These are phyloP conservation scores for Dicaeum eximium DNA, from an alignment of 2,113 vertebrate genomes.

Conservation along the genomic window DNA sequence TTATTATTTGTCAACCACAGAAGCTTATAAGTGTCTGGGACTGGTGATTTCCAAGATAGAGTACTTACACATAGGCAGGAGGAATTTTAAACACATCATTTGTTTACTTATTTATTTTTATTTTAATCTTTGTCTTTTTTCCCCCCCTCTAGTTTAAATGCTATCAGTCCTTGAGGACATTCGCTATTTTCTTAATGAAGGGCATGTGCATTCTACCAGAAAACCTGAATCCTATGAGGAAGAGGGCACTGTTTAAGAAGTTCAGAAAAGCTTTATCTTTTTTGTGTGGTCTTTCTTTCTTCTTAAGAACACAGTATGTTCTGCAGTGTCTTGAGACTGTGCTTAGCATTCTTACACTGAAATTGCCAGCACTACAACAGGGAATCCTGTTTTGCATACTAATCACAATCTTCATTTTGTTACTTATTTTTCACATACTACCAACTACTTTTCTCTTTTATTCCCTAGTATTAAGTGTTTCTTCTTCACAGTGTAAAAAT, in stretches of 20 bases:
- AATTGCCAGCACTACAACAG: background rate
- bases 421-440: background rate
- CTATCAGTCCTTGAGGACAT: background rate
- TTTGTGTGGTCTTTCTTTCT: accelerated
- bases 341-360: background rate
- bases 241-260: background rate
- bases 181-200: background rate
- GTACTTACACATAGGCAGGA: background rate
- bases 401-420: background rate
- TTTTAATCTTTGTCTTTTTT: background rate
- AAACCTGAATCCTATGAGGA: background rate
- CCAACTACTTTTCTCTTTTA: background rate
- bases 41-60: background rate
- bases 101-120: background rate
- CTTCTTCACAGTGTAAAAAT: background rate
- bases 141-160: background rate
- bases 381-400: background rate
- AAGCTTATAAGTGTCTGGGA: background rate
- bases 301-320: background rate
- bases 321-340: background rate
- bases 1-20: background rate
- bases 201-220: background rate
- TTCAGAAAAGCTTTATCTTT: background rate
- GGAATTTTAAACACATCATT: background rate
- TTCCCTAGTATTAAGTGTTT: background rate